Evolutionary conservation across 2,888 invertebrate species (phyloP).

Genomic region (Formica aserva): DNA sequence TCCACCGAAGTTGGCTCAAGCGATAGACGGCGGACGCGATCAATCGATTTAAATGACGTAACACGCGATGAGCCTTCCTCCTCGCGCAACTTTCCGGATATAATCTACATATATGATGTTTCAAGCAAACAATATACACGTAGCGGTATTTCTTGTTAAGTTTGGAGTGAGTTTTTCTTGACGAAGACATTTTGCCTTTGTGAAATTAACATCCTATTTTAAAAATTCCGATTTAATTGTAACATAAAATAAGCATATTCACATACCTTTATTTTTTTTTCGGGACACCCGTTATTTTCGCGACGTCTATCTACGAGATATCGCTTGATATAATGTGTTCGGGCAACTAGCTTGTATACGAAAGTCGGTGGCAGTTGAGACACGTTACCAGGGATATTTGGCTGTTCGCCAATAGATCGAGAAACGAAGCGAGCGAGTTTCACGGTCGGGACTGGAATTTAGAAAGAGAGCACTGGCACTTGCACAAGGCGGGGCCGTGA

Average conservation of each 20-base stretch:
- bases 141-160: not conserved
- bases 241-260: not conserved
- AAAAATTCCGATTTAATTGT: not conserved
- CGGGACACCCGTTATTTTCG: not conserved
- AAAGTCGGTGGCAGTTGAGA: slow-evolving; percentile 52
- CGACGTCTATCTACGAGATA: slow-evolving; percentile 2
- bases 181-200: not conserved
- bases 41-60: slow-evolving; percentile 14
- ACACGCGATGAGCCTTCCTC: slow-evolving; percentile 5
- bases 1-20: not conserved
- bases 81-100: not conserved
- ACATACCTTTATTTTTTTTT: not conserved
- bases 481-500: not conserved
- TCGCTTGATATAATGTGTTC: slow-evolving; percentile 60
- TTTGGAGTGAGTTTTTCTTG: not conserved
- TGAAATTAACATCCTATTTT: not conserved
- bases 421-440: slow-evolving; percentile 68
- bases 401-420: slow-evolving; percentile 62
- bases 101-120: not conserved
- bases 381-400: slow-evolving; percentile 69
- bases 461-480: slow-evolving; percentile 33
- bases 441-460: slow-evolving; percentile 72
- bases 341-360: slow-evolving; percentile 37
- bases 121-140: not conserved
- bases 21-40: not conserved